A percentile compares a stretch with the other conserved stretches of the same genome.
Evolutionary conservation across 2,113 vertebrate genomes (phyloP).

Genomic region (Cyprinodon variegatus): DNA sequence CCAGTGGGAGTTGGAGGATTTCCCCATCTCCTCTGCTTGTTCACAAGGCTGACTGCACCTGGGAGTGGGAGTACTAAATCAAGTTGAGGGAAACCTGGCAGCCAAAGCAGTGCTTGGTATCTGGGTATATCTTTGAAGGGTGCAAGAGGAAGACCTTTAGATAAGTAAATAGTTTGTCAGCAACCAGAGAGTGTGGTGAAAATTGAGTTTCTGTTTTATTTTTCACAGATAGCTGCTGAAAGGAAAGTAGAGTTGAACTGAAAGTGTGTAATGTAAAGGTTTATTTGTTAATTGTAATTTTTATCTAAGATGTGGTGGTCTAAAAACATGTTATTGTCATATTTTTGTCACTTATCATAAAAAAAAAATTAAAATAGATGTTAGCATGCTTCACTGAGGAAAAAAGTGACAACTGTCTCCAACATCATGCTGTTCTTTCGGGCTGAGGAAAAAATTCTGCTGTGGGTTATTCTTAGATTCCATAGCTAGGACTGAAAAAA

Average conservation of each 20-base stretch:
- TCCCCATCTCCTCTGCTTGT: conserved; percentile 20
- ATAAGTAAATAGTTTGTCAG: conserved; percentile 66
- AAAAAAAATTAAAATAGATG: not conserved
- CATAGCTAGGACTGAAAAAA: not conserved
- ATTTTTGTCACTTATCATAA: no score
- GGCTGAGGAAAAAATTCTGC: not conserved
- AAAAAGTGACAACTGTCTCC: conserved; percentile 31
- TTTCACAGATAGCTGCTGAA: not conserved
- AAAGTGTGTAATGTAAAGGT: not conserved
- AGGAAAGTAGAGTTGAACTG: not conserved
- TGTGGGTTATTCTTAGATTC: not conserved
- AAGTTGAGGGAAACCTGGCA: conserved; percentile 46
- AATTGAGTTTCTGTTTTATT: conserved; percentile 38
- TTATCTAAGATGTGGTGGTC: conserved; percentile 42
- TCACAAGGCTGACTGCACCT: conserved; percentile 16
- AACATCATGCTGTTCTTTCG: conserved; percentile 34
- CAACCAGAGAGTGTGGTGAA: conserved; percentile 67
- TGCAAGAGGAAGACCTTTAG: conserved; percentile 33
- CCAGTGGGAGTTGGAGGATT: conserved; percentile 36
- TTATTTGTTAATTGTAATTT: not conserved
- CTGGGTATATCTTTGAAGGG: conserved; percentile 59
- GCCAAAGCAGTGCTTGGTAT: not conserved
- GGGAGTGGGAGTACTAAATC: conserved; percentile 41
- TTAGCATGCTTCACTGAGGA: conserved; percentile 29
- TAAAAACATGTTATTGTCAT: not conserved